These are phyloP conservation scores for Cotesia congregata DNA, from an alignment of 2,888 invertebrate genomes.

Conservation along the genomic window DNA sequence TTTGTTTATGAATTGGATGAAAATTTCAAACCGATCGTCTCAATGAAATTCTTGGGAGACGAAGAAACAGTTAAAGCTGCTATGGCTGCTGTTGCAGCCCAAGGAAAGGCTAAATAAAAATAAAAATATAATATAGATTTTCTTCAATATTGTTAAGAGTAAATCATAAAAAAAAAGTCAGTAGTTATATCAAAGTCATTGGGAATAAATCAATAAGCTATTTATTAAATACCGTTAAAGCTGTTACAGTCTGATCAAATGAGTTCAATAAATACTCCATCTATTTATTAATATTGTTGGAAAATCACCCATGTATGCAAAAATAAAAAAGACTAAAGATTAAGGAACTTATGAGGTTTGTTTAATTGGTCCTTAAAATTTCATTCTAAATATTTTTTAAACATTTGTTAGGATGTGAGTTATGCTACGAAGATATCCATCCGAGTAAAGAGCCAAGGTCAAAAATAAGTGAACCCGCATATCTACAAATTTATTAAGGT, in stretches of 20 bases:
- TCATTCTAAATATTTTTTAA: no score
- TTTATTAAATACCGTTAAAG: neutral
- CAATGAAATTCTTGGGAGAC: slow-evolving; percentile 76
- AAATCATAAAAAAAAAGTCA: neutral
- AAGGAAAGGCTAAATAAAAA: slow-evolving; percentile 73
- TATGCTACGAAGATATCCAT: no score
- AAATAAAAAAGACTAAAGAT: neutral
- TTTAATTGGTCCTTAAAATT: no score
- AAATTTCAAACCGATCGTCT: slow-evolving; percentile 74
- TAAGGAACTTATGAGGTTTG: neutral
- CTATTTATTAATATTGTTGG: neutral
- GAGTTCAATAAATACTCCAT: neutral
- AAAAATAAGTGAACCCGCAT: no score
- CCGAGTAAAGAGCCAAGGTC: no score
- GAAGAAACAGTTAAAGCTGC: slow-evolving; percentile 76
- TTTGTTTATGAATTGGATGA: slow-evolving; percentile 76
- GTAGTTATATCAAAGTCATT: neutral
- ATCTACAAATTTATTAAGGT: no score
- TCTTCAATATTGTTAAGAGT: neutral
- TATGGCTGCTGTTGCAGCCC: slow-evolving; percentile 75
- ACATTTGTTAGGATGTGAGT: no score
- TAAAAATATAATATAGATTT: neutral
- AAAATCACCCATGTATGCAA: neutral
- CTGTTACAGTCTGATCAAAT: neutral
- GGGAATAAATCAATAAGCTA: neutral